Base-by-base conservation (phyloP, 2,888 invertebrate genomes). In the Pocota personata region DNA sequence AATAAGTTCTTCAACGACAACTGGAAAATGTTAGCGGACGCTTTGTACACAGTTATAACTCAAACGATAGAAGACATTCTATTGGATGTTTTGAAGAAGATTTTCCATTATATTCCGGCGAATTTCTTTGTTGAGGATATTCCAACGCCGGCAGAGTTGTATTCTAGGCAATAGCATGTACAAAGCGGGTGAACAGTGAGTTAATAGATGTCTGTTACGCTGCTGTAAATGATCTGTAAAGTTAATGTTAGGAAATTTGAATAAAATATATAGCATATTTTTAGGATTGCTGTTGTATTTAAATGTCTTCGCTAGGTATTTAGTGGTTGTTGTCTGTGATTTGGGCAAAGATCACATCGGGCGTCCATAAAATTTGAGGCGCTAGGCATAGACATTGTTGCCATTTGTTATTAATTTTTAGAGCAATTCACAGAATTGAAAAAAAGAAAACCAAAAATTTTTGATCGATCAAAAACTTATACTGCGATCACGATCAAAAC, bases 1-100 rank as follows among this genome's bases (percentile, higher is more conserved):
- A 96, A 96, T 89, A 94, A 94, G 27, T 96, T 96, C 90, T 93
- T 96, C 87, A 96, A 96, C 90, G 95, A 95, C 62, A 96, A 96
- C 89, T 96, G 96, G 96, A 93, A 94, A 58, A 95, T 95, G 88
- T 94, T 96, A 1, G 94, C 95, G 0, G 96, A 96, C 90, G 95
- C 96, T 2, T 91, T 96, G 37, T 94, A 95, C 88, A 95, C 95
- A 37, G 95, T 96, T 88, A 93, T 96, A 86, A 94, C 95, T 1
- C 95, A 94, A 91, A 95, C 96, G 0, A 95, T 96, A 60, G 94
- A 95, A 92, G 95, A 95, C 88, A 95, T 96, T 88, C 93, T 96
- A 89, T 91, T 95, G 32, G 94, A 94, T 77, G 95, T 96, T 87
- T 92, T 96, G 89, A 94, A 94, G 89, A 94, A 94, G 89, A 93